A percentile compares a stretch with the other conserved stretches of the same genome.
phyloP scores from a whole-genome alignment of 2,888 invertebrate genomes.

The Petrolisthes manimaculis region DNA sequence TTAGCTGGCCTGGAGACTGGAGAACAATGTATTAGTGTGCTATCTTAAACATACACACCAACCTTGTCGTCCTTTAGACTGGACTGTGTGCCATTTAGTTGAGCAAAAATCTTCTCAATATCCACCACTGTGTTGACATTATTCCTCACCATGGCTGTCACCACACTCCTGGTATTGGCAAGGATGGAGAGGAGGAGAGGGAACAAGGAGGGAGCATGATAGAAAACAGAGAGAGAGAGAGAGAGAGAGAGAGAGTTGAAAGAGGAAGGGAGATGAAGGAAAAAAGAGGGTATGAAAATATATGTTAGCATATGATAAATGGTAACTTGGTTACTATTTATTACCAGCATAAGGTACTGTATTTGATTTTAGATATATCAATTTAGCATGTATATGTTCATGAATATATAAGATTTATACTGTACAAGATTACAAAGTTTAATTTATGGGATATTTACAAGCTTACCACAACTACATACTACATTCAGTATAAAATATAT shows the following conservation, averaged over 20 bases:
- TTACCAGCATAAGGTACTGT: not conserved
- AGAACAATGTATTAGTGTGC: too few species aligned
- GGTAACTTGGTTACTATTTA: too few species aligned
- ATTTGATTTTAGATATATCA: not conserved
- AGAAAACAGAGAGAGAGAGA: not conserved
- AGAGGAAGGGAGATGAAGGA: not conserved
- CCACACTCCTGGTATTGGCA: constrained; percentile 43
- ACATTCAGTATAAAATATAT: too few species aligned
- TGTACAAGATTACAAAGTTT: too few species aligned
- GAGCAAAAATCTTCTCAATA: constrained; percentile 50
- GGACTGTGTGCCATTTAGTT: constrained; percentile 39
- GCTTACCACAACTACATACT: too few species aligned
- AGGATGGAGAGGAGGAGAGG: constrained; percentile 7
- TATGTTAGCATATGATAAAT: not conserved
- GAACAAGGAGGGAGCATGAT: not conserved
- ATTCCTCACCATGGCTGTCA: constrained; percentile 52
- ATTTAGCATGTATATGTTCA: not conserved
- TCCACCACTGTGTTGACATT: constrained; percentile 57
- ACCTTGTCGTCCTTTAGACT: constrained; percentile 13
- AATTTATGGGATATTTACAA: too few species aligned
- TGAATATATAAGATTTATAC: not conserved
- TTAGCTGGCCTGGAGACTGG: too few species aligned
- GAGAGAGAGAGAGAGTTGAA: not conserved
- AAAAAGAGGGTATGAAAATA: not conserved
- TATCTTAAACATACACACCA: not conserved